These are phyloP conservation scores for Leptinotarsa haldemani DNA, from an alignment of 2,888 invertebrate genomes.

Conservation along the genomic window DNA sequence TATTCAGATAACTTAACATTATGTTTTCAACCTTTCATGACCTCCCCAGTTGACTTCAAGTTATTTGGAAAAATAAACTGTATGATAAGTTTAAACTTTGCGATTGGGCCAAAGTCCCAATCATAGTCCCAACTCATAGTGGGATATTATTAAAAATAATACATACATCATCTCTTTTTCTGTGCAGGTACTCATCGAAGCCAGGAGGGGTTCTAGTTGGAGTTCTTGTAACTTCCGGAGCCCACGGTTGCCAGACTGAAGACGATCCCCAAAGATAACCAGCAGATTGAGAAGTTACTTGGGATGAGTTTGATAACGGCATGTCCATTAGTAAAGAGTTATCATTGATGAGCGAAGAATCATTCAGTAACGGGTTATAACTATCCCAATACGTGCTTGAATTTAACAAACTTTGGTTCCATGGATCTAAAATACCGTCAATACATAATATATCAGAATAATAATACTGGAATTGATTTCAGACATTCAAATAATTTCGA, in stretches of 20 bases:
- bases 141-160: neutral
- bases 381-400: slow-evolving; percentile 53
- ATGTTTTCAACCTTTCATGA: too few relatives aligned
- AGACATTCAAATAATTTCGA: too few relatives aligned
- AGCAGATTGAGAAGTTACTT: slow-evolving; percentile 47
- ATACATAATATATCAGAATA: too few relatives aligned
- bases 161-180: slow-evolving; percentile 47
- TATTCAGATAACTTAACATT: too few relatives aligned
- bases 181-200: slow-evolving; percentile 52
- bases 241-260: slow-evolving; percentile 65
- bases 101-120: too few relatives aligned
- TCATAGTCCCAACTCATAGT: too few relatives aligned
- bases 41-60: too few relatives aligned
- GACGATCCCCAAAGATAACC: slow-evolving; percentile 64
- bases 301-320: slow-evolving; percentile 24
- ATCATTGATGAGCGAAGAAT: slow-evolving; percentile 39
- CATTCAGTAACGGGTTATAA: slow-evolving; percentile 52
- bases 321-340: slow-evolving; percentile 51
- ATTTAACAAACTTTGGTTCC: slow-evolving; percentile 52
- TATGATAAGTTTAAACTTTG: too few relatives aligned
- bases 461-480: too few relatives aligned
- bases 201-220: slow-evolving; percentile 64
- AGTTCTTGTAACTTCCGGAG: slow-evolving; percentile 56
- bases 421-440: slow-evolving; percentile 50
- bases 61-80: too few relatives aligned